Evolutionary conservation across 2,113 vertebrate species (phyloP).

Genomic region (Genyomyrus donnyi): DNA sequence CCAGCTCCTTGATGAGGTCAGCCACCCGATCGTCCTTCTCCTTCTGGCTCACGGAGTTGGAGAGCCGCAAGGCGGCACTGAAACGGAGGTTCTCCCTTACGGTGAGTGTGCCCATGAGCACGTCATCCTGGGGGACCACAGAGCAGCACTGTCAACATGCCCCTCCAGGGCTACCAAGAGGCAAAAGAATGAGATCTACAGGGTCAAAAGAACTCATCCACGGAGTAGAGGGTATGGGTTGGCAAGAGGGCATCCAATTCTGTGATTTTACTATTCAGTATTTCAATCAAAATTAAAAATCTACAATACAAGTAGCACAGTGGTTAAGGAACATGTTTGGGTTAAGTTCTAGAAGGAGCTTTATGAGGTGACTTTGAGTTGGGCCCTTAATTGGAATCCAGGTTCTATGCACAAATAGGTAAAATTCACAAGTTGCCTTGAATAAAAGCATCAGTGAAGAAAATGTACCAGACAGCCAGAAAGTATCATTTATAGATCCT

Average conservation of each 20-base stretch:
- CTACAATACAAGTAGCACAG: not conserved
- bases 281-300: not conserved
- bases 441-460: not conserved
- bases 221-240: not conserved
- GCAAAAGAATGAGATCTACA: not conserved
- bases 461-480: not conserved
- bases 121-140: constrained; percentile 67
- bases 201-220: not conserved
- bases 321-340: not conserved
- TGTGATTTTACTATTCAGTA: not conserved
- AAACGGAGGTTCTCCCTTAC: constrained; percentile 88
- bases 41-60: constrained; percentile 56
- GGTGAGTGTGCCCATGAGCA: constrained; percentile 88
- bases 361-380: not conserved
- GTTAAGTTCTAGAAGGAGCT: not conserved
- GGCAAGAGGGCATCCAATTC: not conserved
- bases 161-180: not conserved
- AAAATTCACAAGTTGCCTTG: not conserved
- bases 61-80: constrained; percentile 83
- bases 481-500: constrained; percentile 37
- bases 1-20: constrained; percentile 73
- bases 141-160: not conserved
- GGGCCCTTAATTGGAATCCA: not conserved
- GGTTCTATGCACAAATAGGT: not conserved
- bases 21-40: constrained; percentile 75